phyloP scores from a whole-genome alignment of 2,113 vertebrate species.

The Setophaga coronata region DNA sequence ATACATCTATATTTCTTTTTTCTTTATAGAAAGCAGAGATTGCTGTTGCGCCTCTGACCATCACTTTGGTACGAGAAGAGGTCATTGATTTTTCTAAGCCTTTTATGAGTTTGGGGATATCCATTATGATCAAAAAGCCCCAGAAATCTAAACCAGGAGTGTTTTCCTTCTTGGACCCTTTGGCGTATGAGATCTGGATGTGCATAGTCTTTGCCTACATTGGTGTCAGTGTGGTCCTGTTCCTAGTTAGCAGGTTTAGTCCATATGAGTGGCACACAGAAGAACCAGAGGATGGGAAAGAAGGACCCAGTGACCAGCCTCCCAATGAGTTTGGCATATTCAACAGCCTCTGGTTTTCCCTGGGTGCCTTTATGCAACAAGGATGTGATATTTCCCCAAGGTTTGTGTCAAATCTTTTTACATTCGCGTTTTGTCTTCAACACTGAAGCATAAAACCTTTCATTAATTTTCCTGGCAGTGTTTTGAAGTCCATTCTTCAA shows the following conservation, averaged over 20 bases:
- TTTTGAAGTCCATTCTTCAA: slow-evolving; percentile 11
- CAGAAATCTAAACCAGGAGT: slow-evolving; percentile 99
- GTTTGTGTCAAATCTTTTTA: slow-evolving; percentile 78
- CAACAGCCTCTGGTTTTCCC: slow-evolving; percentile 99
- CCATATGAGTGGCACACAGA: slow-evolving; percentile 98
- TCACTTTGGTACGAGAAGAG: slow-evolving; percentile 97
- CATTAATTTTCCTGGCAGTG: neutral
- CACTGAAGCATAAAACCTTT: neutral
- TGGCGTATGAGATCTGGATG: slow-evolving; percentile 99
- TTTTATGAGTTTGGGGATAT: slow-evolving; percentile 99
- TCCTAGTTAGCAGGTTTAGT: slow-evolving; percentile 98
- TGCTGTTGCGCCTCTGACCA: slow-evolving; percentile 96
- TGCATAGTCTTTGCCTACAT: slow-evolving; percentile 99
- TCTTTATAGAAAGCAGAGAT: slow-evolving; percentile 96
- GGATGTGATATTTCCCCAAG: slow-evolving; percentile 99
- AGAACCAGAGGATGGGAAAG: slow-evolving; percentile 92
- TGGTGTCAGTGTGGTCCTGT: slow-evolving; percentile 98
- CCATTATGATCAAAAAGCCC: slow-evolving; percentile 99
- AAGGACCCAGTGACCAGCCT: slow-evolving; percentile 93
- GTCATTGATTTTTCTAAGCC: slow-evolving; percentile 99
- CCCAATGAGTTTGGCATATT: slow-evolving; percentile 99
- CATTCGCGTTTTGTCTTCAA: slow-evolving; percentile 26
- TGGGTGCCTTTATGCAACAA: slow-evolving; percentile 99
- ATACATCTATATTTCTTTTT: slow-evolving; percentile 71
- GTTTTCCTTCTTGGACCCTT: slow-evolving; percentile 97